Conservation (phyloP, 2,797 vertebrate genomes). For the Sebastes vulpes region DNA sequence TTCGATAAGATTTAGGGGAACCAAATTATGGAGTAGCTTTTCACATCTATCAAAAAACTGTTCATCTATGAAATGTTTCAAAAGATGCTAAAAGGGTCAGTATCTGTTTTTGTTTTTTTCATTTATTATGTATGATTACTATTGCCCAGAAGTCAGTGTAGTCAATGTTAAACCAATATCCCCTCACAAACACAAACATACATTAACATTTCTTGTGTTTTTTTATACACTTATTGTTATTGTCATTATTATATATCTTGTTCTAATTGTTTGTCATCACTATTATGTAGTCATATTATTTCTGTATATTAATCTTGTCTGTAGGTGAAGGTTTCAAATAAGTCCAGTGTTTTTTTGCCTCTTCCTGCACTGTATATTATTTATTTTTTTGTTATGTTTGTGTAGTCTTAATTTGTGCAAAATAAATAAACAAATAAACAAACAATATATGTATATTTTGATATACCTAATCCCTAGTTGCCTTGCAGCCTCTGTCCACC, state of each 20-base stretch:
- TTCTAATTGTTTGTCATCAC: too few relatives aligned
- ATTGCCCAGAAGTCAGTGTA: neutral
- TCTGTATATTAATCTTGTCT: too few relatives aligned
- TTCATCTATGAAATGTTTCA: too few relatives aligned
- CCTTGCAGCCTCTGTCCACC: constrained; percentile 92
- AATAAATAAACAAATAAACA: neutral
- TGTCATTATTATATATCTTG: too few relatives aligned
- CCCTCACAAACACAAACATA: too few relatives aligned
- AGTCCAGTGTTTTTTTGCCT: too few relatives aligned
- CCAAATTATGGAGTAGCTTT: neutral
- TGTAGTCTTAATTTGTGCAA: neutral
- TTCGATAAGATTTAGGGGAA: neutral
- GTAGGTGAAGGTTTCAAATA: too few relatives aligned
- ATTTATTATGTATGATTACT: neutral
- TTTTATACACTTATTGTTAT: too few relatives aligned
- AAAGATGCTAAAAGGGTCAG: too few relatives aligned
- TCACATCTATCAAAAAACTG: neutral
- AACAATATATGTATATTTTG: neutral
- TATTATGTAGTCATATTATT: too few relatives aligned
- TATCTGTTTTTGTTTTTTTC: too few relatives aligned
- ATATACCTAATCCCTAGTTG: constrained; percentile 81
- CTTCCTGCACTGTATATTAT: neutral
- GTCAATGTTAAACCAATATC: neutral
- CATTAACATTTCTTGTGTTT: too few relatives aligned
- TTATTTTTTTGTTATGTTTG: neutral